A percentile compares a stretch with the other conserved stretches of the same genome.
Evolutionary conservation across 2,888 invertebrate species (phyloP).

Genomic region (Tolmerus cingulatus): DNA sequence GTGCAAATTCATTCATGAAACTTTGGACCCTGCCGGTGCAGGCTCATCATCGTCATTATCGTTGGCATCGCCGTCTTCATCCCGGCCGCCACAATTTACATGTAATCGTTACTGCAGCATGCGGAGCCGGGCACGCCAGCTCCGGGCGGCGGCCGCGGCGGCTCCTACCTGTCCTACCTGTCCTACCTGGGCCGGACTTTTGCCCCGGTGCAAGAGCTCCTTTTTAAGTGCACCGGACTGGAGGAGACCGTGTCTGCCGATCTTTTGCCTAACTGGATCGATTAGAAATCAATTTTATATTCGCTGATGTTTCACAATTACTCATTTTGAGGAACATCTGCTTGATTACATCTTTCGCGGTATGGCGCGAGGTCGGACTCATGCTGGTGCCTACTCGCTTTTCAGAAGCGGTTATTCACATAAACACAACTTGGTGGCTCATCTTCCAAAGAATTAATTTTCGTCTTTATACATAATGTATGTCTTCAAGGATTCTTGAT

Average conservation of each 20-base stretch:
- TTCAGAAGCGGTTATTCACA: not conserved
- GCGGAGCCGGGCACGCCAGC: not conserved
- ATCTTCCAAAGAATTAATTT: not conserved
- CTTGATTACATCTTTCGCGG: not conserved
- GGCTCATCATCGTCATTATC: slow-evolving; percentile 42
- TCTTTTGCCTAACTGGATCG: slow-evolving; percentile 7
- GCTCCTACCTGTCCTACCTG: slow-evolving; percentile 17
- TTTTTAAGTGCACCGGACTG: not conserved
- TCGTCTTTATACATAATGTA: not conserved
- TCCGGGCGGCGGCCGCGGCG: not conserved
- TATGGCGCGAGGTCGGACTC: not conserved
- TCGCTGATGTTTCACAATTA: slow-evolving; percentile 26
- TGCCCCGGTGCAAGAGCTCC: not conserved
- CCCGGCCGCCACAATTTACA: slow-evolving; percentile 28
- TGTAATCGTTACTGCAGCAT: slow-evolving; percentile 34
- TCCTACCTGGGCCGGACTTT: not conserved
- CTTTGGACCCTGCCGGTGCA: slow-evolving; percentile 1
- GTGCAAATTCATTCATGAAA: slow-evolving; percentile 41
- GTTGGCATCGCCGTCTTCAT: slow-evolving; percentile 31
- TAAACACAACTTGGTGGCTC: not conserved
- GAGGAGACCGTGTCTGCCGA: slow-evolving; percentile 7
- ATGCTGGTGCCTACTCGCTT: not conserved
- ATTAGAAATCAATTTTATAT: slow-evolving; percentile 32
- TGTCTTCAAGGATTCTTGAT: not conserved
- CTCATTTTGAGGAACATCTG: slow-evolving; percentile 7